Conservation (phyloP, 2,888 invertebrate genomes). For the Carcina quercana region DNA sequence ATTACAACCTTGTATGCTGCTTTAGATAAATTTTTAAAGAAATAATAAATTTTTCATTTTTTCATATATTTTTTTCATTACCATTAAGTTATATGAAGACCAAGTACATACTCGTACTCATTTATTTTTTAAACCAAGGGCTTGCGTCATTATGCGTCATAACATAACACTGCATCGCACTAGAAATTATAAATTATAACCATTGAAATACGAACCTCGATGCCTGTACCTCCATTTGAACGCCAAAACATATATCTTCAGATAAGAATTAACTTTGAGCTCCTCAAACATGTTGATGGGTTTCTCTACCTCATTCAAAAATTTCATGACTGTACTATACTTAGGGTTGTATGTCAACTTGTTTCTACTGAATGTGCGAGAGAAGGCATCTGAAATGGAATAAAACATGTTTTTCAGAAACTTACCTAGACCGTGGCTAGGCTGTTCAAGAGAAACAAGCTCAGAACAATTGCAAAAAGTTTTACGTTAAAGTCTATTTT, state of each 20-base stretch:
- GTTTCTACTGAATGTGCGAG: conserved; percentile 60
- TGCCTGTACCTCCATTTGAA: conserved; percentile 54
- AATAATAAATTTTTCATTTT: no score
- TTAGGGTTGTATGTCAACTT: conserved; percentile 53
- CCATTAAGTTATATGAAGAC: no score
- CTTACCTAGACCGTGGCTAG: no score
- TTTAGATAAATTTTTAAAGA: no score
- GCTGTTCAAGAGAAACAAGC: no score
- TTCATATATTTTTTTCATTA: no score
- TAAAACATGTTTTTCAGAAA: no score
- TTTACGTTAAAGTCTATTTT: no score
- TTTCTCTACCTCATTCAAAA: conserved; percentile 53
- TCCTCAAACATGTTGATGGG: conserved; percentile 42
- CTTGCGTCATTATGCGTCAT: not conserved
- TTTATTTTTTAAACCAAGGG: not conserved
- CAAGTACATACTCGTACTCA: no score
- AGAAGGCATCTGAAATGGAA: conserved; percentile 44
- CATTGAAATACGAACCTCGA: conserved; percentile 35
- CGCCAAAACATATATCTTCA: conserved; percentile 60
- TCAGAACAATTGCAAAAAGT: no score
- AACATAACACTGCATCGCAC: not conserved
- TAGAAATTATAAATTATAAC: not conserved
- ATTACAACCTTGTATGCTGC: no score
- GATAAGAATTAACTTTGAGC: conserved; percentile 43
- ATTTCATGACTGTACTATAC: conserved; percentile 51